Conservation (phyloP, 2,113 vertebrate species). For the Gavia stellata region DNA sequence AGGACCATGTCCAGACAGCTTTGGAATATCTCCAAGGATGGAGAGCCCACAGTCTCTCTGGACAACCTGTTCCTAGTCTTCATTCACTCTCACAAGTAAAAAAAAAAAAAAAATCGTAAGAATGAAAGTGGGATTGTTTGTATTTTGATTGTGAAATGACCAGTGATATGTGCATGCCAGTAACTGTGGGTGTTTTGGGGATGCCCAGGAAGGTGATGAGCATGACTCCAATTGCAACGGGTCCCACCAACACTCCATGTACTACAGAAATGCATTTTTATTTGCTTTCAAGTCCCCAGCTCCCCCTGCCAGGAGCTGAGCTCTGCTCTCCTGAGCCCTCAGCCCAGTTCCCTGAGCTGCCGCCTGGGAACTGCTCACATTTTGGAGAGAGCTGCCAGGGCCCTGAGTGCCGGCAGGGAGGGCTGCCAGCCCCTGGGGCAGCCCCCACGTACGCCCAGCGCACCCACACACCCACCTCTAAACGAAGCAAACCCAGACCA, state of each 20-base stretch:
- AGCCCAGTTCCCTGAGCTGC: neutral
- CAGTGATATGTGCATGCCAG: fast-evolving
- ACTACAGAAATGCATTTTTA: neutral
- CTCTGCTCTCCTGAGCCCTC: neutral
- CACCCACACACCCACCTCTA: neutral
- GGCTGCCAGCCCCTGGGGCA: neutral
- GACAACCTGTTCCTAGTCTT: neutral
- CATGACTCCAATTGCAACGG: too few species aligned
- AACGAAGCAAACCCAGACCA: neutral
- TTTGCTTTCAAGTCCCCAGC: neutral
- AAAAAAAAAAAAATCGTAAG: neutral
- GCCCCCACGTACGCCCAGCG: neutral
- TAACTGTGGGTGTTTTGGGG: neutral
- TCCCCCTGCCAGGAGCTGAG: neutral
- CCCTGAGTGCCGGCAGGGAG: neutral
- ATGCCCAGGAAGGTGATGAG: neutral
- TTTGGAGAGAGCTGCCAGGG: neutral
- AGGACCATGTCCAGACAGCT: neutral
- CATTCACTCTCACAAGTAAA: neutral
- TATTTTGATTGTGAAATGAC: neutral
- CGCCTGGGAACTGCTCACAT: fast-evolving
- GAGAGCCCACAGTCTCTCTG: neutral
- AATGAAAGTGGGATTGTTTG: neutral
- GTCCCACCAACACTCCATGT: neutral
- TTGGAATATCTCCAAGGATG: neutral